Base-by-base conservation (phyloP, 2,888 invertebrate species). In the Tipula lateralis region DNA sequence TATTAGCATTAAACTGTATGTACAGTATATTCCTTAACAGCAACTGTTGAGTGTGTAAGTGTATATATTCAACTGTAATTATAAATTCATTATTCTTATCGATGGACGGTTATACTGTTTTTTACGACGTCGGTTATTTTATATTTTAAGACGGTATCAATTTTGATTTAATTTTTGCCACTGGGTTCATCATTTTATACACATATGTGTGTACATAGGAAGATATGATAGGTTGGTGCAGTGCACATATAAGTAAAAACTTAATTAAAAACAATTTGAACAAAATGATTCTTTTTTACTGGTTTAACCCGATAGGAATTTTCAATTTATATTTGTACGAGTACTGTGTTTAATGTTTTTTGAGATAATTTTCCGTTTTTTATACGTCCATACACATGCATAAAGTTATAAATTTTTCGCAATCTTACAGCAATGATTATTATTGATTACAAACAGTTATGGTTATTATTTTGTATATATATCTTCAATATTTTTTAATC, bases 271-370 rank as follows among this genome's bases (percentile, higher is more conserved):
- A 24, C 66, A 66, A 66, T 66, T 66, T 66, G 24, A 66, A 66
- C 24, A 19, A 66, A 66, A 66, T 66, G 24, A 66, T 24, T 66
- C 24, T 19, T 24, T 66, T 66, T 66, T 66, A 66, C 66, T 66
- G 66, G 66, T 66, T 66, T 66, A 66, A 66, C 66, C 66, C 66
- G 66, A 66, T 66, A 66, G 66, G 24, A 66, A 66, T 66, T 66
- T 66, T 66, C 66, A 66, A 66, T 66, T 66, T 66, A 66, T 66
- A 66, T 24, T 66, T 66, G 66, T 66, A n/a, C n/a, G n/a, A n/a
- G n/a, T n/a, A 24, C 66, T 66, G 66, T 24, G 66, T 9, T 66
- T 32, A 5, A 32, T 32, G 3, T 5, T 66, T 66, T 66, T 66
- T 66, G 24, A 66, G 66, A 9, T 66, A 66, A 66, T 66, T 66